phyloP scores from a whole-genome alignment of 2,797 vertebrate species.

The Sebastes minor region DNA sequence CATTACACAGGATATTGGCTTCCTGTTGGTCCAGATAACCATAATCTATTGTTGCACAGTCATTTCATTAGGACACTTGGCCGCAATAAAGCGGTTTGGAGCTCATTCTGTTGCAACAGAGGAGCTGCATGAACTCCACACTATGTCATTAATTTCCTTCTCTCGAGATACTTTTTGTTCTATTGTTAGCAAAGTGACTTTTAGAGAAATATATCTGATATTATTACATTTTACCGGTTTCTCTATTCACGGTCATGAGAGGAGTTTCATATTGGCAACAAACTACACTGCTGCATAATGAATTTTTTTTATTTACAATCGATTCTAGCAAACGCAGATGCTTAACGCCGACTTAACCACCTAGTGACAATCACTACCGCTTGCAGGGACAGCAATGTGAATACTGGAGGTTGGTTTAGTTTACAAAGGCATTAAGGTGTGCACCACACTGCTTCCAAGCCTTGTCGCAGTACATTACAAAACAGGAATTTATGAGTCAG shows the following conservation, averaged over 20 bases:
- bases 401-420: neutral
- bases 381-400: neutral
- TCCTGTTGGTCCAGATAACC: conserved; percentile 6
- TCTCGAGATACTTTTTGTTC: neutral
- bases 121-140: neutral
- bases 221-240: neutral
- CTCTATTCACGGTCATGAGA: neutral
- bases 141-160: neutral
- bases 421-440: neutral
- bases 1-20: neutral
- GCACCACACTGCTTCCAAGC: neutral
- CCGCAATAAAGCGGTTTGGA: neutral
- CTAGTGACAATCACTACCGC: neutral
- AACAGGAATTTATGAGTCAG: conserved; percentile 17
- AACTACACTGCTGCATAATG: neutral
- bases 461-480: neutral
- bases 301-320: neutral
- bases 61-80: neutral
- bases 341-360: neutral
- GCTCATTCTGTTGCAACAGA: neutral
- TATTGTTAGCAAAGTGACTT: neutral
- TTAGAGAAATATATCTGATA: neutral
- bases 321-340: neutral
- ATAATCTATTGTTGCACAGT: neutral
- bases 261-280: neutral